Percentiles rank a stretch among this genome's conserved stretches.
These are phyloP conservation scores for Lophotriccus pileatus DNA, from an alignment of 2,797 vertebrate genomes.

Conservation along the genomic window DNA sequence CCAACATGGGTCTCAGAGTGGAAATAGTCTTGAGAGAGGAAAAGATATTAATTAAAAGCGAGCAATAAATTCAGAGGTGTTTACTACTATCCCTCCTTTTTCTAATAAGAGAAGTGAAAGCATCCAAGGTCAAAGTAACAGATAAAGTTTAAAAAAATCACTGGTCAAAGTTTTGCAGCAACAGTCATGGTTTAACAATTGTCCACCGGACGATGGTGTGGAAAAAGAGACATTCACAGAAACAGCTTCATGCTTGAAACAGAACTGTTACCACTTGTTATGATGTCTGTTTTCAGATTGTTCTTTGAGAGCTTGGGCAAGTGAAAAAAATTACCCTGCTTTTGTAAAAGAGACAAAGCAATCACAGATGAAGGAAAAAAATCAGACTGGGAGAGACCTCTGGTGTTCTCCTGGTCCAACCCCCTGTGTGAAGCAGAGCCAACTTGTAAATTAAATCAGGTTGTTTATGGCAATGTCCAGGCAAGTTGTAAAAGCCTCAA, in stretches of 20 bases:
- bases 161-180: background rate
- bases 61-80: background rate
- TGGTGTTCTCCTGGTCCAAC: background rate
- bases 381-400: background rate
- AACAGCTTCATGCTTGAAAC: background rate
- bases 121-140: background rate
- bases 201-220: background rate
- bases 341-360: background rate
- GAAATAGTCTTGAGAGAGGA: background rate
- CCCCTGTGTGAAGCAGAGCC: background rate
- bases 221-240: background rate
- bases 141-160: no score
- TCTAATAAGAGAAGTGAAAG: background rate
- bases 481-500: background rate
- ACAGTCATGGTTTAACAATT: background rate
- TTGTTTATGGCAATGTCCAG: background rate
- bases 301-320: background rate
- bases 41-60: background rate
- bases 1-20: background rate
- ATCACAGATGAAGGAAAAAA: background rate
- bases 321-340: background rate
- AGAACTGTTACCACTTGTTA: background rate
- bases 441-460: background rate
- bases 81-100: background rate
- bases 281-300: background rate